A percentile compares a stretch with the other conserved stretches of the same genome.
Conservation (phyloP, 2,113 vertebrate genomes). For the Dipodomys ordii region DNA sequence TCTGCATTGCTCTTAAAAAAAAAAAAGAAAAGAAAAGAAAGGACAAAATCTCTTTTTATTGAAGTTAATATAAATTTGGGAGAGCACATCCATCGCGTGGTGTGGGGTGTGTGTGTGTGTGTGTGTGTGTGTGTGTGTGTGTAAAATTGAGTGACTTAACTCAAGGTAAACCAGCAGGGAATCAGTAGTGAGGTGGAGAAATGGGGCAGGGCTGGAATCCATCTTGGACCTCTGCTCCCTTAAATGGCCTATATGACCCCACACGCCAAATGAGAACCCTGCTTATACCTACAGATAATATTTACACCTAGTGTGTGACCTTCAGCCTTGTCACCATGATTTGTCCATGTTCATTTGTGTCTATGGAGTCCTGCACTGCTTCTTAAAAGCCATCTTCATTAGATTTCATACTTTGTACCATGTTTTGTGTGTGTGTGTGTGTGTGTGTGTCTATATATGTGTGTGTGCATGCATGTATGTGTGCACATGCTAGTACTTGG, state of each 20-base stretch:
- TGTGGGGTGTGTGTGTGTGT: too few relatives aligned
- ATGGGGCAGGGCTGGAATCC: too few relatives aligned
- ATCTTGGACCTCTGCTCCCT: not conserved
- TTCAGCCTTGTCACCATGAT: not conserved
- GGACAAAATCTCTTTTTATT: not conserved
- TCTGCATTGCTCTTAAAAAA: not conserved
- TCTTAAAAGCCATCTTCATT: not conserved
- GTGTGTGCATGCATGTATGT: too few relatives aligned
- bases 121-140: too few relatives aligned
- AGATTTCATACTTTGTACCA: too few relatives aligned
- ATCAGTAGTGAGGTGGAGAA: not conserved
- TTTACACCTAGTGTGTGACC: not conserved
- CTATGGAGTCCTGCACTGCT: not conserved
- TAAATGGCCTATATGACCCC: not conserved
- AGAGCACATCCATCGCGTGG: accelerated
- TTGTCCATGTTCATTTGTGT: not conserved
- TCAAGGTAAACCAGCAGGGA: not conserved
- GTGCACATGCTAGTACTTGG: too few relatives aligned
- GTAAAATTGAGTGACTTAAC: not conserved
- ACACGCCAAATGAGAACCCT: not conserved
- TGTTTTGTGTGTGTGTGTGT: too few relatives aligned
- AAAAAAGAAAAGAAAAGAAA: too few relatives aligned
- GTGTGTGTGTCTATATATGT: too few relatives aligned
- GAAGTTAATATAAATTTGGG: not conserved
- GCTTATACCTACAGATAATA: not conserved